Evolutionary conservation across 2,113 vertebrate genomes (phyloP).

Genomic region (Odocoileus virginianus): DNA sequence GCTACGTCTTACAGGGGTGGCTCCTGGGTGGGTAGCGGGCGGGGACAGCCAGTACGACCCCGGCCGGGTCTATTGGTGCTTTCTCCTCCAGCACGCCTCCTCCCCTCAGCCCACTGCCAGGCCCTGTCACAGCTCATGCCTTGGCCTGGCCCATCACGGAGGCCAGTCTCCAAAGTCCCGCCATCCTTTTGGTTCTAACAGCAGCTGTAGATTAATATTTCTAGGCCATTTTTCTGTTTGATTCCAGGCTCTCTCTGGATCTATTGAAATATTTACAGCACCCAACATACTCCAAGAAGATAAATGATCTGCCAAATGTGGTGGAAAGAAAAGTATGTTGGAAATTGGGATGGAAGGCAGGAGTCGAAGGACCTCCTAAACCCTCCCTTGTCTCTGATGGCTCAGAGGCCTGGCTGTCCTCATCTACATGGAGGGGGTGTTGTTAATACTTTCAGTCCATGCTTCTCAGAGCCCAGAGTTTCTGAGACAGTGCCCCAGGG

Average conservation of each 20-base stretch:
- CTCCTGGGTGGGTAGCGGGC: not conserved
- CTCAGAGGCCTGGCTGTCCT: not conserved
- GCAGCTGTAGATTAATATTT: not conserved
- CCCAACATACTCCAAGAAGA: not conserved
- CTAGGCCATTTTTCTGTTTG: not conserved
- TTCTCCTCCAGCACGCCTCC: not conserved
- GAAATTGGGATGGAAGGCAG: not conserved
- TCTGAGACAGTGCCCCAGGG: not conserved
- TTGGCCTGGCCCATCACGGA: not conserved
- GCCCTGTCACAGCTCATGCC: not conserved
- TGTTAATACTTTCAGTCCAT: fast-evolving
- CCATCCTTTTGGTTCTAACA: not conserved
- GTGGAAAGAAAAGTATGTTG: not conserved
- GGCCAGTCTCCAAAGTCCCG: not conserved
- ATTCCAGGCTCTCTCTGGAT: not conserved
- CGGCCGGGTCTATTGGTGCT: fast-evolving
- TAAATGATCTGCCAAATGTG: not conserved
- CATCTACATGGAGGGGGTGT: not conserved
- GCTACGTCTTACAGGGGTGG: fast-evolving
- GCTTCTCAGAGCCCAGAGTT: not conserved
- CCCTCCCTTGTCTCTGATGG: not conserved
- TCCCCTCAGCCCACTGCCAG: not conserved
- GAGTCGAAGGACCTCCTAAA: not conserved
- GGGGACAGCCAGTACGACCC: fast-evolving
- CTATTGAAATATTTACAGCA: not conserved